Evolutionary conservation across 2,888 invertebrate species (phyloP).

Genomic region (Eretmocerus hayati): DNA sequence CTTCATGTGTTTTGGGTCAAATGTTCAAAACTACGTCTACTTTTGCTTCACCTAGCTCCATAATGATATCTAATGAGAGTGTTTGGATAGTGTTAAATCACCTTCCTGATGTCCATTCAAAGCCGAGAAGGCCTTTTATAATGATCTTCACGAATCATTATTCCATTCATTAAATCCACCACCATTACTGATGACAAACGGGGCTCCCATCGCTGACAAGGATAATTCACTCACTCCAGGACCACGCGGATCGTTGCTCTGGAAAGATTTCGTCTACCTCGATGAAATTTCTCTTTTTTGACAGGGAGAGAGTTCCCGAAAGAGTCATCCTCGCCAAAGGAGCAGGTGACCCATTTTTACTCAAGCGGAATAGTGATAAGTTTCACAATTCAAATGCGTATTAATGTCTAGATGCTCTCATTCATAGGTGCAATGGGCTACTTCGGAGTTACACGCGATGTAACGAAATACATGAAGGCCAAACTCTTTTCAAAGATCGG

Average conservation of each 20-base stretch:
- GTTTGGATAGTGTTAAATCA: too few species aligned
- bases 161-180: too few species aligned
- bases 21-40: too few species aligned
- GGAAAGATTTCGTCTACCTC: slow-evolving; percentile 76
- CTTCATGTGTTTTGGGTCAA: too few species aligned
- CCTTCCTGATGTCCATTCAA: too few species aligned
- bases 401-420: too few species aligned
- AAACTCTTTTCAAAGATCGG: slow-evolving; percentile 70
- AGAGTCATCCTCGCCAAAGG: slow-evolving; percentile 96
- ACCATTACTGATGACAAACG: slow-evolving; percentile 77
- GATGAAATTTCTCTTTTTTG: slow-evolving; percentile 80
- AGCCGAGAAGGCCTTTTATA: too few species aligned
- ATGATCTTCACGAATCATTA: too few species aligned
- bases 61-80: too few species aligned
- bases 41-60: too few species aligned
- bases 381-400: too few species aligned
- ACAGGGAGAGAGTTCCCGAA: slow-evolving; percentile 90
- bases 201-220: slow-evolving; percentile 73
- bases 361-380: too few species aligned
- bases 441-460: slow-evolving; percentile 83
- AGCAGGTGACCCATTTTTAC: slow-evolving; percentile 63
- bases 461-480: slow-evolving; percentile 71
- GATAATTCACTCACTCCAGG: slow-evolving; percentile 76
- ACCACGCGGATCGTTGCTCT: slow-evolving; percentile 69
- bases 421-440: slow-evolving; percentile 68